Conservation (phyloP, 2,888 invertebrate genomes). For the Cyrtodaria siliqua region DNA sequence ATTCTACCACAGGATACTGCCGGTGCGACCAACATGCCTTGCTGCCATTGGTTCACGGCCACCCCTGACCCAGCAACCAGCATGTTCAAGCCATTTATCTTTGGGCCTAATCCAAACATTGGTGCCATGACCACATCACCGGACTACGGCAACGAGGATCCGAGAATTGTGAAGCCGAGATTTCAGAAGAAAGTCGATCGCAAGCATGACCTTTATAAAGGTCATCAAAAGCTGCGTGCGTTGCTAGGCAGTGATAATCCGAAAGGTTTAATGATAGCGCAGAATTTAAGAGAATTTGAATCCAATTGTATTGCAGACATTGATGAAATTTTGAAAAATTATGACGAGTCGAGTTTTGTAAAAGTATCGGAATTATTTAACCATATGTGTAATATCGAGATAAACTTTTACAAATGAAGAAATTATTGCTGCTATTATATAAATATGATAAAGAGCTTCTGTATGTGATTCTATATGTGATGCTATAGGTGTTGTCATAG, state of each 20-base stretch:
- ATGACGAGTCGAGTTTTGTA: constrained; percentile 78
- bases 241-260: constrained; percentile 66
- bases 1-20: constrained; percentile 87
- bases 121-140: constrained; percentile 88
- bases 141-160: constrained; percentile 79
- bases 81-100: constrained; percentile 92
- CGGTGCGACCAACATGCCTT: constrained; percentile 86
- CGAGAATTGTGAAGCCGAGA: constrained; percentile 82
- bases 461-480: too few relatives aligned
- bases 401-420: constrained; percentile 86
- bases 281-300: constrained; percentile 86
- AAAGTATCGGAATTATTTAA: constrained; percentile 85
- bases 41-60: constrained; percentile 93
- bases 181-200: constrained; percentile 85
- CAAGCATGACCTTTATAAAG: constrained; percentile 89
- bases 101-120: constrained; percentile 81
- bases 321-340: constrained; percentile 81
- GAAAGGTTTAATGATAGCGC: constrained; percentile 78
- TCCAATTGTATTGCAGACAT: constrained; percentile 85
- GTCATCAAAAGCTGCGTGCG: constrained; percentile 88
- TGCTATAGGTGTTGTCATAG: too few relatives aligned
- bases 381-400: constrained; percentile 85
- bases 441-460: too few relatives aligned
- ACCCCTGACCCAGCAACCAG: constrained; percentile 92
- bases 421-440: too few relatives aligned